Base-by-base conservation (phyloP, 2,113 vertebrate species). In the Oreochromis niloticus region DNA sequence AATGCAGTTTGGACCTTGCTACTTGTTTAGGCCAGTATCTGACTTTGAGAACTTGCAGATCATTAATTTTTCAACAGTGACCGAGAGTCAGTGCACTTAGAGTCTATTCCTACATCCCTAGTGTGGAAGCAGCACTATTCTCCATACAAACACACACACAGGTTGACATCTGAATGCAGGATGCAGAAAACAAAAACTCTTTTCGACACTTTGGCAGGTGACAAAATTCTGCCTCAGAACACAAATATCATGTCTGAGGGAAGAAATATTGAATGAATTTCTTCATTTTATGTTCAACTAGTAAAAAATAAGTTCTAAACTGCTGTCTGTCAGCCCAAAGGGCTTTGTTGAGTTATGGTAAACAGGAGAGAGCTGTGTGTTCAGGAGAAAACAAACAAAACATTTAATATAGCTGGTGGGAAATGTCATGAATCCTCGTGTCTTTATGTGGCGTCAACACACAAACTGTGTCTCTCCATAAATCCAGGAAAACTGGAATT, bases 361-460 rank as follows among this genome's bases (percentile, higher is more conserved):
- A 92, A 89, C 89, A 87, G 22, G 41, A 61, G 52, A 90, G 86
- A 85, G 81, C 81, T 85, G 19, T 84, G 84, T 87, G 57, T 87
- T 81, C n/a, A 61, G 63, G 36, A 86, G 81, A 87, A 91, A 89
- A 85, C 80, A 86, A 91, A 90, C 68, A 80, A 73, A 92, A 82
- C 73, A 63, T 92, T 87, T 87, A 88, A 86, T 24, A 90, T 36
- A 73, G 85, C 56, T 81, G 17, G 24, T 78, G 85, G 52, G 57
- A 80, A 17, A 17, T 6, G 83, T 36, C 73, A 56, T 88, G 88
- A 87, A 87, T 92, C 85, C 57, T 46, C 2, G 2, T 68, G 88
- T 87, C 32, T 87, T 85, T 84, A 81, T 83, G 27, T 59, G 80
- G 68, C 56, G 16, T 52, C 36, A 9, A 16, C 27, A 87, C 80